phyloP scores from a whole-genome alignment of 2,113 vertebrate species.

The Coryphaenoides rupestris region DNA sequence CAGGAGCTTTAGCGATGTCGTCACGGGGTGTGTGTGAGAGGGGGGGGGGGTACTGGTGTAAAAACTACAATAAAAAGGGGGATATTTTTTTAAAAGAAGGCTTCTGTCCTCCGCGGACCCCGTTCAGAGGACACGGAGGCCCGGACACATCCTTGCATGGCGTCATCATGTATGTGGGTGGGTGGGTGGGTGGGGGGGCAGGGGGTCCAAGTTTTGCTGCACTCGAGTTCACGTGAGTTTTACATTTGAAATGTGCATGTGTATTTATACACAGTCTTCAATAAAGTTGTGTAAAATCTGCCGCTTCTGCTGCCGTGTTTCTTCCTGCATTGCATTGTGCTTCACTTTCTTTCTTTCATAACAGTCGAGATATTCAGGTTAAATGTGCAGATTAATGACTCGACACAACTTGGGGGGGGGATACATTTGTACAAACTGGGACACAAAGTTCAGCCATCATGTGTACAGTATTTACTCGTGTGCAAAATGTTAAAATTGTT shows the following conservation, averaged over 20 bases:
- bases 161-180: too few relatives aligned
- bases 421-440: too few relatives aligned
- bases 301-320: too few relatives aligned
- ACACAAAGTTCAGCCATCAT: too few relatives aligned
- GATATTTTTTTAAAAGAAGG: conserved; percentile 68
- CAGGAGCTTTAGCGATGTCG: conserved; percentile 70
- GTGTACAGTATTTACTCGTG: too few relatives aligned
- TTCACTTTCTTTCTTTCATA: too few relatives aligned
- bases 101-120: conserved; percentile 53
- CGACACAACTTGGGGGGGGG: too few relatives aligned
- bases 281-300: conserved; percentile 98
- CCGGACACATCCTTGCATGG: conserved; percentile 93
- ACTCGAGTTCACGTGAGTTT: conserved; percentile 99
- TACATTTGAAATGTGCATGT: conserved; percentile 99
- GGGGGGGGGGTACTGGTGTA: conserved; percentile 57
- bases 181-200: conserved; percentile 38
- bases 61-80: conserved; percentile 82
- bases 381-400: too few relatives aligned
- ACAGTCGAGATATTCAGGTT: too few relatives aligned
- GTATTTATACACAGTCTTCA: conserved; percentile 99
- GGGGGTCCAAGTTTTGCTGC: conserved; percentile 93
- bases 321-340: neutral
- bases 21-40: conserved; percentile 73
- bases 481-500: too few relatives aligned
- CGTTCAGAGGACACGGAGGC: conserved; percentile 31